phyloP scores from a whole-genome alignment of 1,140 invertebrate genomes.

The Chrysoperla carnea region DNA sequence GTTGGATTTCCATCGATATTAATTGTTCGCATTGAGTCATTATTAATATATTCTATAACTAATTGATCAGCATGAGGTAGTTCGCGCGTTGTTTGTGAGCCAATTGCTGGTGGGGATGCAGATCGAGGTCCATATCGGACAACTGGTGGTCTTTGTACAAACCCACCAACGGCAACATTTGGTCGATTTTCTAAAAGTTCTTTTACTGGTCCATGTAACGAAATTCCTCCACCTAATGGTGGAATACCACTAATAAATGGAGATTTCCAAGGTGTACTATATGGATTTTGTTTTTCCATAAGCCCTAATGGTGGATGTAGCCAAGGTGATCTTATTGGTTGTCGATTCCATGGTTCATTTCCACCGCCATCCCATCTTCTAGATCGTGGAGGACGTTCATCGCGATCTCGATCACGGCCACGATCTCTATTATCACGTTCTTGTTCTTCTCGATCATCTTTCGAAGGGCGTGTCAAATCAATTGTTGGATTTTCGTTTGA shows the following conservation, averaged over 20 bases:
- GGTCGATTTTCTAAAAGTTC: not conserved
- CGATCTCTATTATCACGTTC: conserved; percentile 8
- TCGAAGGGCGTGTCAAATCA: conserved; percentile 3
- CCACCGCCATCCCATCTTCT: conserved; percentile 6
- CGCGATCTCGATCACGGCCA: conserved; percentile 7
- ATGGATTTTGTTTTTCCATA: not conserved
- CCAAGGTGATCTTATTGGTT: conserved; percentile 14
- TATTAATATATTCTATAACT: conserved; percentile 38
- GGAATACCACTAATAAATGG: conserved; percentile 26
- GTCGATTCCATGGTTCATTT: conserved; percentile 4
- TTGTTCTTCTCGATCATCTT: conserved; percentile 4
- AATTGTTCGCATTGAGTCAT: conserved; percentile 57
- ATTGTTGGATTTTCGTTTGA: not conserved
- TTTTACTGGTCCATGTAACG: not conserved
- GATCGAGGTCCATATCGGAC: not conserved
- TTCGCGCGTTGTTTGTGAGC: conserved; percentile 20
- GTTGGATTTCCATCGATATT: conserved; percentile 65
- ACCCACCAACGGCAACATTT: conserved; percentile 3
- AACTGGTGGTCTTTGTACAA: not conserved
- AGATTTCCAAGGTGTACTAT: conserved; percentile 12
- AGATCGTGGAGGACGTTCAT: conserved; percentile 11
- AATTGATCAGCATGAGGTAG: conserved; percentile 34
- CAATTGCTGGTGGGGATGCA: conserved; percentile 17
- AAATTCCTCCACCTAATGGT: conserved; percentile 1
- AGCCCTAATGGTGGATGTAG: conserved; percentile 1